Evolutionary conservation across 2,113 vertebrate genomes (phyloP).

Genomic region (Perca schrenkii): DNA sequence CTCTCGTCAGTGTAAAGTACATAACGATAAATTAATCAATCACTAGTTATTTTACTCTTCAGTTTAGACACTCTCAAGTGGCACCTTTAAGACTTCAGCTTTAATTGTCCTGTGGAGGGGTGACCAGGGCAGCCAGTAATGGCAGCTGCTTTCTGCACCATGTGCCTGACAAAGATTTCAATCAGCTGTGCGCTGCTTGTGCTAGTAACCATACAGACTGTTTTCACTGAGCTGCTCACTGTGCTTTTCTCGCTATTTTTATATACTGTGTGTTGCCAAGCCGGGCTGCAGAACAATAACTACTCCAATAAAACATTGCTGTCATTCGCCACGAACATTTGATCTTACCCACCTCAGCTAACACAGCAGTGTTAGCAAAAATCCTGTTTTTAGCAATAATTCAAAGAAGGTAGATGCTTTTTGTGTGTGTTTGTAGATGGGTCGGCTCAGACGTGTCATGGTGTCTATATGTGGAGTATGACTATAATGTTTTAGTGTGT

Average conservation of each 20-base stretch:
- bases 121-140: constrained; percentile 46
- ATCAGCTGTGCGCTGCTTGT: constrained; percentile 32
- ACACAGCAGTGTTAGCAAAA: not conserved
- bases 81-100: constrained; percentile 42
- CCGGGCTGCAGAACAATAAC: constrained; percentile 5
- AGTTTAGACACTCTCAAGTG: constrained; percentile 44
- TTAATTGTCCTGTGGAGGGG: constrained; percentile 45
- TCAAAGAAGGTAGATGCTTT: not conserved
- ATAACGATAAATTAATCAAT: constrained; percentile 54
- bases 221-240: constrained; percentile 22
- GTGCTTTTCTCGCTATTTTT: constrained; percentile 19
- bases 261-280: not conserved
- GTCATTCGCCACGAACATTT: not conserved
- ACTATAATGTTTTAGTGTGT: constrained; percentile 16
- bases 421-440: not conserved
- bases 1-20: constrained; percentile 44
- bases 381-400: not conserved
- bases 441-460: not conserved
- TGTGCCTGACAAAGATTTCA: constrained; percentile 49
- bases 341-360: not conserved
- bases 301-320: not conserved
- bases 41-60: constrained; percentile 34
- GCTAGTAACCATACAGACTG: constrained; percentile 24
- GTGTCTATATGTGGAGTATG: constrained; percentile 17
- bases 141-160: constrained; percentile 40